phyloP scores from a whole-genome alignment of 2,113 vertebrate genomes.

The Platysteira castanea region DNA sequence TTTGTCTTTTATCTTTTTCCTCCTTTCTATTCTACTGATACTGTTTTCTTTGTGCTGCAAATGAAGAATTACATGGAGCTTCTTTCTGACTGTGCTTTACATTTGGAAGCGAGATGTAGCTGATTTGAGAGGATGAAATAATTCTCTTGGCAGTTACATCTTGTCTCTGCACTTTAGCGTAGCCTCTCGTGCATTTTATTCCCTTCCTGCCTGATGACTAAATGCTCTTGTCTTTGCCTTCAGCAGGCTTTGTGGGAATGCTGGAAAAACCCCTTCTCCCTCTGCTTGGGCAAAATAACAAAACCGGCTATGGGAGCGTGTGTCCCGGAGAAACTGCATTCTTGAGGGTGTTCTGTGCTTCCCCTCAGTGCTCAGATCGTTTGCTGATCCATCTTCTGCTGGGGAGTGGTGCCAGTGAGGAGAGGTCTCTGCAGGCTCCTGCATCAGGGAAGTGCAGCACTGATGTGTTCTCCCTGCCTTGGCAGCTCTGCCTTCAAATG shows the following conservation, averaged over 20 bases:
- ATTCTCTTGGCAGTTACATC: constrained; percentile 16
- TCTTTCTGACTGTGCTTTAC: neutral
- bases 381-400: neutral
- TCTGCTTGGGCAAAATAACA: neutral
- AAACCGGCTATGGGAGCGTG: neutral
- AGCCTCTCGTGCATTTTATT: neutral
- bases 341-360: neutral
- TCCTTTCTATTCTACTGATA: neutral
- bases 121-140: constrained; percentile 4
- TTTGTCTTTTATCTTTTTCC: neutral
- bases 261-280: neutral
- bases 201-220: neutral
- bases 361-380: neutral
- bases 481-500: neutral
- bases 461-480: neutral
- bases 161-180: neutral
- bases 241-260: neutral
- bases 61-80: neutral
- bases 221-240: neutral
- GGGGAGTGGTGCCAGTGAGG: neutral
- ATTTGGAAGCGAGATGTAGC: neutral
- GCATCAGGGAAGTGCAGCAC: neutral
- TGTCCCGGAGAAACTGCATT: neutral
- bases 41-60: neutral
- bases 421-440: neutral